These are phyloP conservation scores for Mormyrus proboscirostris DNA, from an alignment of 2,797 vertebrate genomes.

Conservation along the genomic window DNA sequence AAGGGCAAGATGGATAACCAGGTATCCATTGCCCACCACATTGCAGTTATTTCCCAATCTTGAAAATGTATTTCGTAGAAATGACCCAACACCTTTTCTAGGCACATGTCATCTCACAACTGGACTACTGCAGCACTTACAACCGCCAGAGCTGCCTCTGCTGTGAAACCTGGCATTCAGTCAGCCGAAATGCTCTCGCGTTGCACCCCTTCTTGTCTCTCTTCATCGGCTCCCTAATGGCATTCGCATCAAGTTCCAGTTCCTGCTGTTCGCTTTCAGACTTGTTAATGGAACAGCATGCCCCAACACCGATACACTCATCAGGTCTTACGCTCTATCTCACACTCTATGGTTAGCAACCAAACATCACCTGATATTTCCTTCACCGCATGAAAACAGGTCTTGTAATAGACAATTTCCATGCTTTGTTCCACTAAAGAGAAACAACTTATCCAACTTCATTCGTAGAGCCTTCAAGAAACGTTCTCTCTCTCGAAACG, in stretches of 20 bases:
- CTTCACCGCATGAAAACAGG: neutral
- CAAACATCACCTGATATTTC: neutral
- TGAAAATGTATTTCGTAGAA: neutral
- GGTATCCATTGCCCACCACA: neutral
- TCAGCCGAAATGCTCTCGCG: neutral
- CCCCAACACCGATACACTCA: neutral
- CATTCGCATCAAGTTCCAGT: neutral
- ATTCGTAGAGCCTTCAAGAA: neutral
- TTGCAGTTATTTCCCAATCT: neutral
- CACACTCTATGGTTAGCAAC: neutral
- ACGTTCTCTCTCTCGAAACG: neutral
- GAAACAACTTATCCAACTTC: neutral
- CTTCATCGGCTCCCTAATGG: neutral
- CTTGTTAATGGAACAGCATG: neutral
- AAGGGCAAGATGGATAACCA: neutral
- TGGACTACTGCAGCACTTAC: neutral
- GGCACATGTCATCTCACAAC: neutral
- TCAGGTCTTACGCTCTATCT: neutral
- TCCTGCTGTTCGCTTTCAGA: neutral
- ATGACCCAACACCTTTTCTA: neutral
- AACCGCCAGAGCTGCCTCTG: neutral
- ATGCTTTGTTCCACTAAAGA: neutral
- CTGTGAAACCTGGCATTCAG: neutral
- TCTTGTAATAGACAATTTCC: neutral
- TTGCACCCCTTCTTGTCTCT: neutral